A percentile compares a stretch with the other conserved stretches of the same genome.
Conservation (phyloP, 2,888 invertebrate genomes). For the Chrysolina oricalcia region DNA sequence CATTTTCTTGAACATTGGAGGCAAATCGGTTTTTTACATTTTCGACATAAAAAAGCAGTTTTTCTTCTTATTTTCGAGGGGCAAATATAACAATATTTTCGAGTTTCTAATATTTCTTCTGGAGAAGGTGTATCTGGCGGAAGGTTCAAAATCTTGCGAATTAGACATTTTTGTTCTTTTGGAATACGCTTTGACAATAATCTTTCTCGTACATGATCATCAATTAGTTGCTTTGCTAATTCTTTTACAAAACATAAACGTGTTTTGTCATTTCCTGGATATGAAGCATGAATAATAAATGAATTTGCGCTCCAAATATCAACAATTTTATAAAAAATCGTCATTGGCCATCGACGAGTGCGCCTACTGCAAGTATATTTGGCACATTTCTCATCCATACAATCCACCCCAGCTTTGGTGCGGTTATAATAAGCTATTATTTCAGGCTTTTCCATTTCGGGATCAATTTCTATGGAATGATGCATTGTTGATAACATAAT, state of each 20-base stretch:
- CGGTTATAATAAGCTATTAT: constrained; percentile 30
- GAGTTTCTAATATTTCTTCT: too few relatives aligned
- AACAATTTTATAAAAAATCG: constrained; percentile 3
- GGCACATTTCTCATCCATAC: constrained; percentile 32
- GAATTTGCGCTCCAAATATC: too few relatives aligned
- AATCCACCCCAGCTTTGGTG: constrained; percentile 31
- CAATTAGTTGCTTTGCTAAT: too few relatives aligned
- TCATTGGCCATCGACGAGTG: constrained; percentile 28
- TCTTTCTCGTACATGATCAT: too few relatives aligned
- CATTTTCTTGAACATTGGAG: too few relatives aligned
- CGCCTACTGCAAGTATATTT: constrained; percentile 26
- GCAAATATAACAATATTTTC: constrained; percentile 9
- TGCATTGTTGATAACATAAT: constrained; percentile 34
- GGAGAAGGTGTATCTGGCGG: too few relatives aligned
- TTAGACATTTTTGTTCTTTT: too few relatives aligned
- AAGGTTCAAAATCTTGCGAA: too few relatives aligned
- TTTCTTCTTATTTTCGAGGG: constrained; percentile 14
- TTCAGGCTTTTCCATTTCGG: constrained; percentile 32
- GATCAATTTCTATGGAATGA: constrained; percentile 14
- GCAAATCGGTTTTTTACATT: constrained; percentile 1
- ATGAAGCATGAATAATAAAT: too few relatives aligned
- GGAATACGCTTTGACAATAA: too few relatives aligned
- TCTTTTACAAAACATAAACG: too few relatives aligned
- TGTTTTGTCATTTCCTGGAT: too few relatives aligned
- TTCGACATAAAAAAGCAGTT: not conserved